Conservation (phyloP, 2,797 vertebrate species). For the Aphelocoma californica region DNA sequence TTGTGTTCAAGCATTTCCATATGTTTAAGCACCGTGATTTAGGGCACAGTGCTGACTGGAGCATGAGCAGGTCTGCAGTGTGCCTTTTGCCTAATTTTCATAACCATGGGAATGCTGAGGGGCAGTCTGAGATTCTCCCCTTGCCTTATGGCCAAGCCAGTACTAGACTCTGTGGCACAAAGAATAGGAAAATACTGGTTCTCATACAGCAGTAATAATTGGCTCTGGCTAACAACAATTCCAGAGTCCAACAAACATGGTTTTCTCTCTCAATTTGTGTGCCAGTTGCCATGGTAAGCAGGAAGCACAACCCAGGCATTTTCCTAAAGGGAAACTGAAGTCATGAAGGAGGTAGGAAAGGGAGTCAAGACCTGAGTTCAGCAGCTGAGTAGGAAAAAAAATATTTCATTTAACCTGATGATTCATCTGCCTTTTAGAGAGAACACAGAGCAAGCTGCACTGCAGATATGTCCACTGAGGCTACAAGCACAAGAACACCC, state of each 20-base stretch:
- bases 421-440: not conserved
- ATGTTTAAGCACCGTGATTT: not conserved
- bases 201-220: not conserved
- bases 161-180: not conserved
- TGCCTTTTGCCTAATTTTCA: not conserved
- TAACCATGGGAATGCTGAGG: not conserved
- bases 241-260: not conserved
- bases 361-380: not conserved
- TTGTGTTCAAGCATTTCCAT: not conserved
- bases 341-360: conserved; percentile 20
- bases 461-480: not conserved
- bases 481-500: not conserved
- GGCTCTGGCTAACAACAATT: not conserved
- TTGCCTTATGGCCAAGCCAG: not conserved
- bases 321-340: conserved; percentile 42
- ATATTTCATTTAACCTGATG: not conserved
- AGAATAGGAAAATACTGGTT: not conserved
- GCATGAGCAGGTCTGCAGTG: not conserved
- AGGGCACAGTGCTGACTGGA: not conserved
- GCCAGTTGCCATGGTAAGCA: conserved; percentile 51
- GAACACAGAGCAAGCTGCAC: not conserved
- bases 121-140: not conserved
- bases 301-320: conserved; percentile 34
- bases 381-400: not conserved
- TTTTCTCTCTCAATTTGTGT: conserved; percentile 13